A percentile compares a stretch with the other conserved stretches of the same genome.
phyloP scores from a whole-genome alignment of 1,140 invertebrate genomes.

The Dendroctonus valens region DNA sequence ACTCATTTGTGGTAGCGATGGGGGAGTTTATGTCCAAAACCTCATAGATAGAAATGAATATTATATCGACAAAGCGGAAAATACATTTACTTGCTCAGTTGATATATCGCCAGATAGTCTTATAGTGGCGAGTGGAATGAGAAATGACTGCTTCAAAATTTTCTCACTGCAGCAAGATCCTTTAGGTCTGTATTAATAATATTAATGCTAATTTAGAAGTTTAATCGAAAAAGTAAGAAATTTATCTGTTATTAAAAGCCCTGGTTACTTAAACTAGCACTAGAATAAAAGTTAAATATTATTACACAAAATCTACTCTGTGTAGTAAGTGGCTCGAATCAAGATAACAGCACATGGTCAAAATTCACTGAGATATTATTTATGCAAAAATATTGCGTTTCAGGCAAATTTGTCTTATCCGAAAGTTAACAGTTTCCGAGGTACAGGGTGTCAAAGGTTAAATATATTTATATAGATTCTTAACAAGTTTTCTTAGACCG shows the following conservation, averaged over 20 bases:
- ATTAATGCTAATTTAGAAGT: slow-evolving; percentile 1
- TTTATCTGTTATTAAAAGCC: background rate
- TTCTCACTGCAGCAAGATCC: slow-evolving; percentile 21
- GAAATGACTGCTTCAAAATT: slow-evolving; percentile 34
- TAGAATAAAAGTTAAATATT: no score
- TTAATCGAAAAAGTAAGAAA: background rate
- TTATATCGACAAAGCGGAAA: slow-evolving; percentile 24
- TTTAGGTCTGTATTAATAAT: slow-evolving; percentile 14
- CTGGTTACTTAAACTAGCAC: background rate
- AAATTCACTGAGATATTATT: no score
- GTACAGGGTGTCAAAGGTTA: no score
- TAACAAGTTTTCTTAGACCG: no score
- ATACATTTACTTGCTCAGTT: slow-evolving; percentile 27
- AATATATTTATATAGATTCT: no score
- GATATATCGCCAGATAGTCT: slow-evolving; percentile 26
- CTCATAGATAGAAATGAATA: slow-evolving; percentile 17
- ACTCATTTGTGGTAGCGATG: slow-evolving; percentile 23
- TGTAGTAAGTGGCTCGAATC: no score
- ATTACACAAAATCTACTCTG: no score
- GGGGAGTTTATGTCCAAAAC: slow-evolving; percentile 29
- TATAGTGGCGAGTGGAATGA: slow-evolving; percentile 29
- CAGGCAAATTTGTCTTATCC: no score
- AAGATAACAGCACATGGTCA: no score
- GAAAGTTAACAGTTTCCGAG: no score
- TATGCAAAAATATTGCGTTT: no score